Base-by-base conservation (phyloP, 2,113 vertebrate genomes). In the Urocitellus parryii region DNA sequence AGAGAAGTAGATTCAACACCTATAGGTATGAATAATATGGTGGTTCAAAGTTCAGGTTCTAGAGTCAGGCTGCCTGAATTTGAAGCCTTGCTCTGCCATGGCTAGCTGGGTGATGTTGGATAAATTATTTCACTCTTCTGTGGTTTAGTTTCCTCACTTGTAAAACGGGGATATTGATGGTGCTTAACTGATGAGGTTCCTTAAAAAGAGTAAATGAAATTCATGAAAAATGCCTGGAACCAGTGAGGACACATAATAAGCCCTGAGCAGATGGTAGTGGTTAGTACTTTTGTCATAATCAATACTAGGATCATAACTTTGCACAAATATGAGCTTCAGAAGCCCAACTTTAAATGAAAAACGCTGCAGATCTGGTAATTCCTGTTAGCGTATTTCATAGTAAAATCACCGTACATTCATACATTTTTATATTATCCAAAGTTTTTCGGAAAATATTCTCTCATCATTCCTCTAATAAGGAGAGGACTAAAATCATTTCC, bases 121-220 rank as follows among this genome's bases (percentile, higher is more conserved):
- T 39, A 72, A 63, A 45, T 90, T 53, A 53, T 16, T 53, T 53
- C 58, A 58, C 24, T 58, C 74, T n/a, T 79, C 14, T 63, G 20
- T 39, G 37, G 45, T 37, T 92, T 61, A 63, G 67, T 73, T 74
- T 83, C 76, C 48, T 91, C 22, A 51, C 63, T 22, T 93, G 48
- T 83, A 87, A 95, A 96, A 45, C 22, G 3, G 39, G 37, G 14
- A 42, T 37, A 70, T 48, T 91, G 51, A 74, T 8, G 17, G 29
- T 70, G 24, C 11, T 91, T 87, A 37, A 58, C 6, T 93, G 67
- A 61, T 20, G 73, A 80, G 32, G 34, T 39, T 63, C 5, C 42
- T 88, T 95, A 84, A 91, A 84, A 91, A 73, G 18, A 53, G 42
- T 27, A 88, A 95, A 67, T 53, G 37, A 90, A 91, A 76, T 81